A percentile compares a stretch with the other conserved stretches of the same genome.
These are phyloP conservation scores for Neodontobutis hainanensis DNA, from an alignment of 2,113 vertebrate species.

Conservation along the genomic window DNA sequence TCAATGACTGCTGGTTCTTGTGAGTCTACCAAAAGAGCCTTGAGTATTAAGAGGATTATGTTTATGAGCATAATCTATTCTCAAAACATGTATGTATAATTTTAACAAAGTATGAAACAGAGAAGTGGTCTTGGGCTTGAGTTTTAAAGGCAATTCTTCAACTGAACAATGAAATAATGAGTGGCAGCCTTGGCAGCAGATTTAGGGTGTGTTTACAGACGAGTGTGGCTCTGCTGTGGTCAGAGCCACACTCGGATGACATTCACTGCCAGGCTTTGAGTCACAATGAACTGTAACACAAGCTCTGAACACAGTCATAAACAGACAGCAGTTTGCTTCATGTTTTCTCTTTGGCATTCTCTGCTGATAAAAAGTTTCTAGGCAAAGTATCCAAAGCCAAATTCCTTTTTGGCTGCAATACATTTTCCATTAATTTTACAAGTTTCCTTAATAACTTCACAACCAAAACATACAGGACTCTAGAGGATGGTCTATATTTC, in stretches of 20 bases:
- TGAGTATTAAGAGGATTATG: too few species aligned
- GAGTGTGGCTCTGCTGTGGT: constrained; percentile 46
- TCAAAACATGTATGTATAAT: too few species aligned
- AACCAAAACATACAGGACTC: not conserved
- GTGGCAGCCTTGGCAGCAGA: constrained; percentile 40
- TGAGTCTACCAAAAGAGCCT: too few species aligned
- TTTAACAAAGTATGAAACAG: too few species aligned
- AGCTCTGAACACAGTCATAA: constrained; percentile 6
- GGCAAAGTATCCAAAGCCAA: constrained; percentile 20
- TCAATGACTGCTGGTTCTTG: too few species aligned
- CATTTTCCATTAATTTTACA: constrained; percentile 23
- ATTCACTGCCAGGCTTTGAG: not conserved
- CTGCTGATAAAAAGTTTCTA: constrained; percentile 14
- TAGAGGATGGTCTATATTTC: too few species aligned
- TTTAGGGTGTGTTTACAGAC: constrained; percentile 57
- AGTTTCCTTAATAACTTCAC: constrained; percentile 1
- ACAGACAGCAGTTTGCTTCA: not conserved
- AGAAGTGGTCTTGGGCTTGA: constrained; percentile 5
- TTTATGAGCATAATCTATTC: too few species aligned
- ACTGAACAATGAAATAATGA: constrained; percentile 46
- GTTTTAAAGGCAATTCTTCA: constrained; percentile 35
- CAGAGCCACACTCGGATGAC: constrained; percentile 45
- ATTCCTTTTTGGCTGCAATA: constrained; percentile 13
- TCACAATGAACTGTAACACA: constrained; percentile 7
- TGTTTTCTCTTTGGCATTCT: constrained; percentile 6